phyloP scores from a whole-genome alignment of 2,113 vertebrate species.

The Crotalus helleri region DNA sequence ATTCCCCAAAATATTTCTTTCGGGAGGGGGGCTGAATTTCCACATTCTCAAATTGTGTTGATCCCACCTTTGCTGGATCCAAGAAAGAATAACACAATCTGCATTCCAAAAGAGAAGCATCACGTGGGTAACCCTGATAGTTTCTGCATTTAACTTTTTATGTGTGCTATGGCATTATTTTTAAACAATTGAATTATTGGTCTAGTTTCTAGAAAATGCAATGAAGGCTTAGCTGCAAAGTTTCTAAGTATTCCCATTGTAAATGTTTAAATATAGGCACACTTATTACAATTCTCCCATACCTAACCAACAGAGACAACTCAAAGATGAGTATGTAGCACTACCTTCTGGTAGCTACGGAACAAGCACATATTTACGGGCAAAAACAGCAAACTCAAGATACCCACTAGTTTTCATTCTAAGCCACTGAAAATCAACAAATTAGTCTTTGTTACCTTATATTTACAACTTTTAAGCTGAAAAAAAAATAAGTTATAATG shows the following conservation, averaged over 20 bases:
- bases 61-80: neutral
- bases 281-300: neutral
- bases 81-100: neutral
- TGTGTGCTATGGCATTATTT: neutral
- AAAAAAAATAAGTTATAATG: neutral
- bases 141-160: neutral
- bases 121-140: neutral
- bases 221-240: neutral
- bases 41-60: neutral
- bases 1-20: no score
- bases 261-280: neutral
- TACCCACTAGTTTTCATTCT: neutral
- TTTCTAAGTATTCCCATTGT: neutral
- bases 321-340: constrained; percentile 47
- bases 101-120: neutral
- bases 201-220: neutral
- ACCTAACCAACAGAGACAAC: neutral
- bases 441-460: neutral
- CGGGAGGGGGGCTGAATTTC: no score
- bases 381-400: neutral
- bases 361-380: neutral
- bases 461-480: no score
- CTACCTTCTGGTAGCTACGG: constrained; percentile 53
- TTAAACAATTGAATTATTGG: neutral
- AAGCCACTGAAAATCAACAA: neutral